Conservation (phyloP, 2,888 invertebrate species). For the Yponomeuta sedellus region DNA sequence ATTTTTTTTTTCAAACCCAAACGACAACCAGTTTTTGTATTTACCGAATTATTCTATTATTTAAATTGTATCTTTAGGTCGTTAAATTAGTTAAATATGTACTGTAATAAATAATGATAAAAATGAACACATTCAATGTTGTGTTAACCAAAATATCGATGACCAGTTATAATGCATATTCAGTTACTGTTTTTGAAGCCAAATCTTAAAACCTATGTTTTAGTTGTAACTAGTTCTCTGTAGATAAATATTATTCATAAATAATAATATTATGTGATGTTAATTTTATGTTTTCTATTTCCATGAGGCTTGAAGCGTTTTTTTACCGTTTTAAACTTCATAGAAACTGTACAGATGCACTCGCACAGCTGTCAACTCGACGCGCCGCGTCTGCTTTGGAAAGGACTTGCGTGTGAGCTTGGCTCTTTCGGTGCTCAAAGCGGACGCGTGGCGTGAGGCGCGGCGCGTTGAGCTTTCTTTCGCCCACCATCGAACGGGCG, state of each 20-base stretch:
- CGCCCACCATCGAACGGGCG: too few species aligned
- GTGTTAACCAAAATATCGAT: constrained; percentile 50
- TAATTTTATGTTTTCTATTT: neutral
- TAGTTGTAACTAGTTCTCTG: constrained; percentile 27
- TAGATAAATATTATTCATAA: neutral
- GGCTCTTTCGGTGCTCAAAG: too few species aligned
- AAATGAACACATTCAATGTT: neutral
- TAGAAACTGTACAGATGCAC: too few species aligned
- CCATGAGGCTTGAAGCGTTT: neutral
- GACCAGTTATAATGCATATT: constrained; percentile 41
- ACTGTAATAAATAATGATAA: neutral
- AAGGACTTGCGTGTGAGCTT: too few species aligned
- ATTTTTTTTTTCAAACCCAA: constrained; percentile 49
- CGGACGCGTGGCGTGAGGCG: too few species aligned
- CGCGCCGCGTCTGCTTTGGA: too few species aligned
- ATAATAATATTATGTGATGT: neutral
- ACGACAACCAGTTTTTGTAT: constrained; percentile 51
- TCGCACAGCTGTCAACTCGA: too few species aligned
- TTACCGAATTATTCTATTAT: constrained; percentile 28
- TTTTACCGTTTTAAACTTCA: too few species aligned
- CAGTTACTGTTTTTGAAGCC: constrained; percentile 31
- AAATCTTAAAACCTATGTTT: constrained; percentile 37
- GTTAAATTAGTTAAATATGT: neutral
- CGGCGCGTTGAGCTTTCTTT: too few species aligned
- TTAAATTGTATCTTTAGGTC: constrained; percentile 7